Percentiles rank a stretch among this genome's conserved stretches.
Conservation (phyloP, 2,113 vertebrate genomes). For the Cygnus atratus region DNA sequence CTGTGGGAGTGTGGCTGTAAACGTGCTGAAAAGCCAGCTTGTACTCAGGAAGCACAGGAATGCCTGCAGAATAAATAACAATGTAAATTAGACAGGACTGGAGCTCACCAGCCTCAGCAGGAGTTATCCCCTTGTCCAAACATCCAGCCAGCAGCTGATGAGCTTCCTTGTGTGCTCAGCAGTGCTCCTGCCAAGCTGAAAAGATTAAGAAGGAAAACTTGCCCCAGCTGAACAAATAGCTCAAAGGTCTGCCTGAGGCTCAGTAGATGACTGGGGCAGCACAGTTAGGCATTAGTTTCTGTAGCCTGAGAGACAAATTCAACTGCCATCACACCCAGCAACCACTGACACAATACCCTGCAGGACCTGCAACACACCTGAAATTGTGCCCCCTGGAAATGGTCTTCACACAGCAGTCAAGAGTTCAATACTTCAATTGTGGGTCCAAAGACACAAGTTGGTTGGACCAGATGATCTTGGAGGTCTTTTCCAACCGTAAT, state of each 20-base stretch:
- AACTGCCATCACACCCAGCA: background rate
- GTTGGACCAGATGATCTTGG: too few relatives aligned
- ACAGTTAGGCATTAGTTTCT: conserved; percentile 4
- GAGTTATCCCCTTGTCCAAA: conserved; percentile 70
- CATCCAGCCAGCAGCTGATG: conserved; percentile 62
- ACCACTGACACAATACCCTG: background rate
- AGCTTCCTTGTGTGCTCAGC: conserved; percentile 69
- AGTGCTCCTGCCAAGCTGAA: conserved; percentile 57
- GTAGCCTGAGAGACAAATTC: conserved; percentile 25
- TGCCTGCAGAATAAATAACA: conserved; percentile 64
- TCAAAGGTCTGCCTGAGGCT: conserved; percentile 37
- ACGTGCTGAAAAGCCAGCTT: conserved; percentile 65
- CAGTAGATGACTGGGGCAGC: background rate
- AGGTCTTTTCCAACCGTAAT: too few relatives aligned
- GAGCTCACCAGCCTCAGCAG: conserved; percentile 64
- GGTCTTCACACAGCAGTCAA: background rate
- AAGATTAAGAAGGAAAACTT: conserved; percentile 63
- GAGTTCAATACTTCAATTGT: background rate
- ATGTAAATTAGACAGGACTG: conserved; percentile 66
- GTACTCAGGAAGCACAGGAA: conserved; percentile 60
- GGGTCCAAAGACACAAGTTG: background rate
- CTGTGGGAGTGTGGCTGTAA: conserved; percentile 46
- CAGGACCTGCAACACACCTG: background rate
- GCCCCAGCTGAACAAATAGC: conserved; percentile 67
- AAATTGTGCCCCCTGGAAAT: background rate